Percentiles rank a stretch among this genome's conserved stretches.
Evolutionary conservation across 2,797 vertebrate species (phyloP).

Genomic region (Leptoclinus maculatus): DNA sequence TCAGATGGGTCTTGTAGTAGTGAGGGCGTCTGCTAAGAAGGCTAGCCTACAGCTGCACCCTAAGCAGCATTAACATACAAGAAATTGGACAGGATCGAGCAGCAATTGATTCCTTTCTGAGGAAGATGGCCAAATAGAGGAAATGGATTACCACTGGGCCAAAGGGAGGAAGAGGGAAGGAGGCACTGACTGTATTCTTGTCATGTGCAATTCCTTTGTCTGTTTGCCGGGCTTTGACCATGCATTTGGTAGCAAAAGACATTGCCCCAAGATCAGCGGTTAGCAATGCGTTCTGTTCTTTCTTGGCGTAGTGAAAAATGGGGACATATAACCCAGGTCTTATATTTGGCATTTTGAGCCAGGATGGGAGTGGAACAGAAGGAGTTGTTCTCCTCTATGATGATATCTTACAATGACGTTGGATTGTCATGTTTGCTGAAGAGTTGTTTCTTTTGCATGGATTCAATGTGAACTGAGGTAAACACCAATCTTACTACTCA

Average conservation of each 20-base stretch:
- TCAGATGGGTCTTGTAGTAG: neutral
- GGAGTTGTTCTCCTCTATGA: neutral
- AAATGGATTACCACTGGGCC: neutral
- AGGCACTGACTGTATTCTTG: neutral
- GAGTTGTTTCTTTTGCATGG: neutral
- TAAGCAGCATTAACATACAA: neutral
- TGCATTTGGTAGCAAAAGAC: neutral
- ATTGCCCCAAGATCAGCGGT: neutral
- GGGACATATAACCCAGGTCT: neutral
- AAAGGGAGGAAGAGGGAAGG: neutral
- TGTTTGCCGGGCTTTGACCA: neutral
- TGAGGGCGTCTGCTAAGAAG: neutral
- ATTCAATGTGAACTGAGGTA: conserved; percentile 2
- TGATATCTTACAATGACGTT: neutral
- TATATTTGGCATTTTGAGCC: neutral
- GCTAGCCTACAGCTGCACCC: neutral
- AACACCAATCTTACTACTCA: neutral
- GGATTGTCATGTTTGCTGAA: conserved; percentile 1
- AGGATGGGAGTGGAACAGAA: neutral
- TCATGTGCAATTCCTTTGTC: neutral
- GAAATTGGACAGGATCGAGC: neutral
- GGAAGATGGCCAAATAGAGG: neutral
- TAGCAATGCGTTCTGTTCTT: conserved; percentile 6
- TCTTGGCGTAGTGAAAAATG: neutral
- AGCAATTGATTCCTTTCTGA: conserved; percentile 1